Base-by-base conservation (phyloP, 2,113 vertebrate genomes). In the Paedocypris sp. region DNA sequence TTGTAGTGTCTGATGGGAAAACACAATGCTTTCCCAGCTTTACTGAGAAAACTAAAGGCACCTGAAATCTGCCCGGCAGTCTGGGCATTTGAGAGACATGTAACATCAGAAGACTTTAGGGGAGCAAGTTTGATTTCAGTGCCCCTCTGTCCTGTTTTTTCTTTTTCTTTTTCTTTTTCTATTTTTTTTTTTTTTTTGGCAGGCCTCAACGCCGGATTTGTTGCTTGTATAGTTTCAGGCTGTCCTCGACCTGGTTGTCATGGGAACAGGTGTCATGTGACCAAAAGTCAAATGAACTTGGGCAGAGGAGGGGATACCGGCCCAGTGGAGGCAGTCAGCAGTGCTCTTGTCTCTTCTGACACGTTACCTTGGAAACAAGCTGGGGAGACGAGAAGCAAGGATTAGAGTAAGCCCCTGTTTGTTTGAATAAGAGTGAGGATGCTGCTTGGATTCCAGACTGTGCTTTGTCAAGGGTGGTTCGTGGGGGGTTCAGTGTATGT, bases 361-460 rank as follows among this genome's bases (percentile, higher is more conserved):
- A 83, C 12, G 85, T 87, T 87, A 77, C 85, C 85, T 77, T 73
- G 85, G 84, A 86, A 87, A 87, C 85, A 84, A 70, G 81, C 69
- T 72, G 72, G 79, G 62, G 77, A 65, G 82, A 85, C 82, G 81
- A 79, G 76, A 86, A 82, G 76, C 78, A 51, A 73, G 70, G 80
- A 65, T 53, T 76, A 75, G 77, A 72, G 74, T 77, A 74, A 81
- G 80, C 78, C 66, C 73, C 73, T 84, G 81, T 85, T 85, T 86
- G 80, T 86, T 83, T 86, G 78, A 71, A 77, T 80, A 80, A 80
- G 67, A 64, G 76, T 66, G 63, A 71, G 76, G 74, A 72, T 67
- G 62, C 68, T 68, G 73, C 74, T 67, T 70, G 67, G 73, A 74
- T 73, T 79, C 47, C 36, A 73, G 76, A 60, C 58, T 66, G 49